Evolutionary conservation across 2,888 invertebrate species (phyloP).

Genomic region (Synergus japonicus): DNA sequence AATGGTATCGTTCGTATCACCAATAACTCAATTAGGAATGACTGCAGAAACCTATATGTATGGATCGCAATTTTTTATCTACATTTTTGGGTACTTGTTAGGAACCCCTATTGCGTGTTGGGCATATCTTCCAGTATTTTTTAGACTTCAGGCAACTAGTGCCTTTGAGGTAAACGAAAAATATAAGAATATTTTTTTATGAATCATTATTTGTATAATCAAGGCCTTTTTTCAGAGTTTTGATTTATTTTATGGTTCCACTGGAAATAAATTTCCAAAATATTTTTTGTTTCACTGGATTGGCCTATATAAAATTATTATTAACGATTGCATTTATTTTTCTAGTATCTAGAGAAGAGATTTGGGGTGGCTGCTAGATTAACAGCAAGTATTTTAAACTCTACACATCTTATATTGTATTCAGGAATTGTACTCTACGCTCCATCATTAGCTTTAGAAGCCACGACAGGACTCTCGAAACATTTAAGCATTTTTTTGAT

Average conservation of each 20-base stretch:
- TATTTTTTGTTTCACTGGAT: background rate
- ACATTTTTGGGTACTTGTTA: constrained; percentile 78
- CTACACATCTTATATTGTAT: constrained; percentile 92
- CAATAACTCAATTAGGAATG: constrained; percentile 80
- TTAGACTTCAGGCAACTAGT: constrained; percentile 78
- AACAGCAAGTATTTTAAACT: constrained; percentile 90
- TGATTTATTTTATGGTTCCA: no score
- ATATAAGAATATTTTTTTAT: no score
- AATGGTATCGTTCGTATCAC: constrained; percentile 82
- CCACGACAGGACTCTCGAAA: constrained; percentile 89
- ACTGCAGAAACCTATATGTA: constrained; percentile 80
- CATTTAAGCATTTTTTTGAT: constrained; percentile 86
- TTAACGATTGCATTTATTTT: constrained; percentile 18
- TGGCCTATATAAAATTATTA: background rate
- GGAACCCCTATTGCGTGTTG: constrained; percentile 79
- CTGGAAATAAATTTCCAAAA: background rate
- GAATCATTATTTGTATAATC: no score
- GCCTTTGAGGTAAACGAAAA: constrained; percentile 78
- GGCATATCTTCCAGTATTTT: constrained; percentile 80
- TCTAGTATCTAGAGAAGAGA: constrained; percentile 90
- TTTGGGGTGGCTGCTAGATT: constrained; percentile 89
- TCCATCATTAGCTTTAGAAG: constrained; percentile 92
- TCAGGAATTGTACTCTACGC: constrained; percentile 96
- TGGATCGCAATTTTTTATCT: constrained; percentile 81
- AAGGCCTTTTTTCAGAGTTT: no score